These are phyloP conservation scores for Myopa testacea DNA, from an alignment of 2,888 invertebrate species.

Conservation along the genomic window DNA sequence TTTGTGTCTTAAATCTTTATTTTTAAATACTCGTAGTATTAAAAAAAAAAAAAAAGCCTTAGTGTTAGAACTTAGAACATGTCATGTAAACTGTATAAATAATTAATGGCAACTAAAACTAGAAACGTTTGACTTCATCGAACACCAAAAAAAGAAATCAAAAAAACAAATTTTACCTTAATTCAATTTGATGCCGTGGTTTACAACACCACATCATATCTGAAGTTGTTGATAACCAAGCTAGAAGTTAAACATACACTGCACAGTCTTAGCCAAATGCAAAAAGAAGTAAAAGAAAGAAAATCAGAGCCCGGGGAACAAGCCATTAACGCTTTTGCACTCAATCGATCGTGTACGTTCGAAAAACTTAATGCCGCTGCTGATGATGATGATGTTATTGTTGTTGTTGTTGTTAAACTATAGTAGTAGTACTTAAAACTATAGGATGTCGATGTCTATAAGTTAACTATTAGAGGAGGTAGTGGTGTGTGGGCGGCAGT, in stretches of 20 bases:
- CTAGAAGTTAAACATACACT: neutral
- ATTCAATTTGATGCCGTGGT: neutral
- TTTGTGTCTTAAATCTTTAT: too few species aligned
- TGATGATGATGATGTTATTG: neutral
- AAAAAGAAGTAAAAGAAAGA: too few species aligned
- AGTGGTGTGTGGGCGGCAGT: constrained; percentile 4
- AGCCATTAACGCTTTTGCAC: constrained; percentile 65
- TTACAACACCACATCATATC: neutral
- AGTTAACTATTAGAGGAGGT: neutral
- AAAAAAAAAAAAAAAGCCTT: too few species aligned
- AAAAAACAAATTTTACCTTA: too few species aligned
- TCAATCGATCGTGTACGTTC: constrained; percentile 60
- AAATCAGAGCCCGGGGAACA: constrained; percentile 16
- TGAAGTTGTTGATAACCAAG: neutral
- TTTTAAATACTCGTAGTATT: too few species aligned
- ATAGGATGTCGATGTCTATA: neutral
- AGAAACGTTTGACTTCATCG: too few species aligned
- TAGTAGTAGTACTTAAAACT: neutral
- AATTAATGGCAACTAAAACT: too few species aligned
- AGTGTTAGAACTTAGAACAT: too few species aligned
- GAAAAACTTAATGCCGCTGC: constrained; percentile 35
- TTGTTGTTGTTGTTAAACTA: neutral
- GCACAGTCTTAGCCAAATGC: too few species aligned
- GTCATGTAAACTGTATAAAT: too few species aligned
- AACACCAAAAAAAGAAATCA: too few species aligned